Percentiles rank a stretch among this genome's conserved stretches.
These are phyloP conservation scores for Scaptomyza parva DNA, from an alignment of 2,888 invertebrate species.

Conservation along the genomic window DNA sequence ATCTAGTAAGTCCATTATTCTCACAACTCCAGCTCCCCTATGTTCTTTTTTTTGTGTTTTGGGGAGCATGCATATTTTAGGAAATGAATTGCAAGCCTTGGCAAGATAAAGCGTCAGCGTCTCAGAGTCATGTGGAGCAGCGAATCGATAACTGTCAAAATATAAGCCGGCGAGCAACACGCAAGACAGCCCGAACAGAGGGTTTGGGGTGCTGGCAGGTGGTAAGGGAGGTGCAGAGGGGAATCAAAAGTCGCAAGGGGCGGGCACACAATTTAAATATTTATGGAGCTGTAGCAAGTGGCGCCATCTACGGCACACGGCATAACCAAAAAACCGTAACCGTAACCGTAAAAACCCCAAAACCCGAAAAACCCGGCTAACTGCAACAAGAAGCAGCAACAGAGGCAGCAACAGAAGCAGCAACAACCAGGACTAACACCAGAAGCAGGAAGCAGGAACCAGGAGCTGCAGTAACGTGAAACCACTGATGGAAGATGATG, in stretches of 20 bases:
- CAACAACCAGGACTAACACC: too few species aligned
- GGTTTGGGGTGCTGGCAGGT: neutral
- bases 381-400: conserved; percentile 33
- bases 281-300: conserved; percentile 73
- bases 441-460: conserved; percentile 21
- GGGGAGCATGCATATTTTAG: conserved; percentile 76
- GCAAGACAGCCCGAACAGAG: conserved; percentile 45
- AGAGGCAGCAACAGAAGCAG: conserved; percentile 9
- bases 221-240: neutral
- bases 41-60: conserved; percentile 24
- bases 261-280: conserved; percentile 82
- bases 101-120: conserved; percentile 66
- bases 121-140: conserved; percentile 54
- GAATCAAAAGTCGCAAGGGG: conserved; percentile 57
- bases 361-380: conserved; percentile 53
- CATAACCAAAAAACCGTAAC: conserved; percentile 78
- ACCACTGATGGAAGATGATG: conserved; percentile 5
- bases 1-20: neutral
- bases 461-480: conserved; percentile 1
- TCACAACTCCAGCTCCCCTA: neutral
- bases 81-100: conserved; percentile 71
- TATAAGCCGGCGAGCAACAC: conserved; percentile 76
- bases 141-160: conserved; percentile 83
- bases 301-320: conserved; percentile 66
- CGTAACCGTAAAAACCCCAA: conserved; percentile 71